Evolutionary conservation across 2,797 vertebrate genomes (phyloP).

Genomic region (Karalla daura): DNA sequence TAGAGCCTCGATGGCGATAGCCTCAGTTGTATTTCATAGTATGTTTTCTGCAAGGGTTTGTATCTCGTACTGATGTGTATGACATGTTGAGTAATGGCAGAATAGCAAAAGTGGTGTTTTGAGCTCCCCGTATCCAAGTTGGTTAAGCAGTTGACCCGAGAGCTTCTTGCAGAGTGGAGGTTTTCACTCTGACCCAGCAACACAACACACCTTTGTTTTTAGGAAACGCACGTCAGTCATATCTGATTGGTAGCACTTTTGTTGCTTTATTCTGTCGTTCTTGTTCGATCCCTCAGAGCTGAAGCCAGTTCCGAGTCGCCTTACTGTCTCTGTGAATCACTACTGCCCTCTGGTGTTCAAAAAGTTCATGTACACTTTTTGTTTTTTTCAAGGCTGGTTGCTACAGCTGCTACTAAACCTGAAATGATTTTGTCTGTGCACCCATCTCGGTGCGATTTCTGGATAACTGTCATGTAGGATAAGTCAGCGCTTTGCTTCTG

Average conservation of each 20-base stretch:
- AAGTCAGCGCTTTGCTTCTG: neutral
- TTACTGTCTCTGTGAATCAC: conserved; percentile 51
- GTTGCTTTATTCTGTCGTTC: conserved; percentile 1
- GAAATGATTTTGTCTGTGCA: neutral
- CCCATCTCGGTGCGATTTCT: neutral
- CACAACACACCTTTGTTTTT: conserved; percentile 3
- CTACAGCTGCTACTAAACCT: neutral
- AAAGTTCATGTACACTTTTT: conserved; percentile 53
- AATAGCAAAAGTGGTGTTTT: conserved; percentile 24
- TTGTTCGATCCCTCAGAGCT: neutral
- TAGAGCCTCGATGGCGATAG: conserved; percentile 41
- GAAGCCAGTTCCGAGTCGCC: conserved; percentile 16
- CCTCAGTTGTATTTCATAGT: conserved; percentile 60
- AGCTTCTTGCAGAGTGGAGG: conserved; percentile 7
- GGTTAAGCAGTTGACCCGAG: conserved; percentile 15
- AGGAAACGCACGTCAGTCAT: conserved; percentile 9
- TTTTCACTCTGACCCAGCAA: conserved; percentile 29
- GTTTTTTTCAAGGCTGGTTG: conserved; percentile 32
- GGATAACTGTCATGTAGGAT: neutral
- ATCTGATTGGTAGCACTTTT: conserved; percentile 36
- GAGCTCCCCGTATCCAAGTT: conserved; percentile 13
- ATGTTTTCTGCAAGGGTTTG: conserved; percentile 65
- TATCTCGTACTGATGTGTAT: conserved; percentile 51
- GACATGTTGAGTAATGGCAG: conserved; percentile 31
- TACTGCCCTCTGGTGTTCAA: conserved; percentile 78